A percentile compares a stretch with the other conserved stretches of the same genome.
phyloP scores from a whole-genome alignment of 2,797 vertebrate species.

The Alectoris magna region DNA sequence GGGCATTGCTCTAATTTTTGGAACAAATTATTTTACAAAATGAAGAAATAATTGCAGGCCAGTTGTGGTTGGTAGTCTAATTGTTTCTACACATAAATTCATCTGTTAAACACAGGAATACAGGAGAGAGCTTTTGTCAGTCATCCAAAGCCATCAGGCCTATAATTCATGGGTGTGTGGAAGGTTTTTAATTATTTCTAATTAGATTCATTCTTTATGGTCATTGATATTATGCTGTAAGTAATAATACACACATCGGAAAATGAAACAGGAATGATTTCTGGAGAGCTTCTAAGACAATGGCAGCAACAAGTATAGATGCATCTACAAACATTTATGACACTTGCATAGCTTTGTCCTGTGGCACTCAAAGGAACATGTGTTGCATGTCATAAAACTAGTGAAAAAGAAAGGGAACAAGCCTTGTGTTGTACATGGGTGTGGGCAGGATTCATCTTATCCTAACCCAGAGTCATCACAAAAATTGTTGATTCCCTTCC shows the following conservation, averaged over 20 bases:
- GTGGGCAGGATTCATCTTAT: neutral
- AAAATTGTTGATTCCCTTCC: neutral
- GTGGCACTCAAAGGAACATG: neutral
- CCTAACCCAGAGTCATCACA: neutral
- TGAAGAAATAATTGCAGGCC: neutral
- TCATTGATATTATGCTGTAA: neutral
- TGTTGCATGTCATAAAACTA: neutral
- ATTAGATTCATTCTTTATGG: neutral
- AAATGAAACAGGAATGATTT: neutral
- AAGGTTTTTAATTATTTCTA: neutral
- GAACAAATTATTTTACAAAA: neutral
- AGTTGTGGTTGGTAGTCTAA: neutral
- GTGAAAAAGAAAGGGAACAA: neutral
- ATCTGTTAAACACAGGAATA: neutral
- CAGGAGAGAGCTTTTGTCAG: neutral
- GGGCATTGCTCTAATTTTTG: rapidly evolving
- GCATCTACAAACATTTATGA: neutral
- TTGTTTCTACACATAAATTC: neutral
- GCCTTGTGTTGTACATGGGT: neutral
- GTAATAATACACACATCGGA: neutral
- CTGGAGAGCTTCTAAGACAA: neutral
- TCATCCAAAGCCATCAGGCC: neutral
- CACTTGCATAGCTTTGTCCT: neutral
- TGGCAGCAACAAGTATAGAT: neutral
- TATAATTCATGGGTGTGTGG: neutral